Percentiles rank a stretch among this genome's conserved stretches.
Conservation (phyloP, 2,113 vertebrate genomes). For the Micronisus gabar region DNA sequence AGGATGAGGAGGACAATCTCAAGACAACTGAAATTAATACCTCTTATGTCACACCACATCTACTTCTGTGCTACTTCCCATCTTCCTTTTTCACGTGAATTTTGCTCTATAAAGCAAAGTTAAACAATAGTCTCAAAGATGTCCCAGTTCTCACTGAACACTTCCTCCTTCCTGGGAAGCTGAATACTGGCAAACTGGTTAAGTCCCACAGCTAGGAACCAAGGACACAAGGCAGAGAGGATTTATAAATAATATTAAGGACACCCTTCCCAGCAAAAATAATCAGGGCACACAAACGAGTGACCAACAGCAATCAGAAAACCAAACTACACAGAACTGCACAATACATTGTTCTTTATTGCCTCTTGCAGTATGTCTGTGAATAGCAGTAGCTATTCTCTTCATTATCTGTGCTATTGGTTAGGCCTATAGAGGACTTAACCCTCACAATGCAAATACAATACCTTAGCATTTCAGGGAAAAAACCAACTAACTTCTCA, state of each 20-base stretch:
- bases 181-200: neutral
- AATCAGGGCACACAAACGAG: neutral
- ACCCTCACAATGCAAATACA: neutral
- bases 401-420: neutral
- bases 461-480: neutral
- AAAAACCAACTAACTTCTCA: neutral
- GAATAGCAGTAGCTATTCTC: neutral
- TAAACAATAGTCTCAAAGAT: neutral
- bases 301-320: neutral
- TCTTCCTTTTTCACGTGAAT: neutral
- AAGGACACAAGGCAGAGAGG: neutral
- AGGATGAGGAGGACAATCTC: neutral
- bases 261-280: neutral
- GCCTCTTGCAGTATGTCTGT: neutral
- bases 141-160: neutral
- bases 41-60: neutral
- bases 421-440: neutral
- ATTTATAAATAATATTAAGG: neutral
- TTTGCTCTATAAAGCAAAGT: neutral
- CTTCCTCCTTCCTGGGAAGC: neutral
- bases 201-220: neutral
- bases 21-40: neutral
- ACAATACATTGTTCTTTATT: neutral
- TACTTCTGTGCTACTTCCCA: neutral
- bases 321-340: neutral